Conservation (phyloP, 2,113 vertebrate species). For the Nannobrachium achirus region DNA sequence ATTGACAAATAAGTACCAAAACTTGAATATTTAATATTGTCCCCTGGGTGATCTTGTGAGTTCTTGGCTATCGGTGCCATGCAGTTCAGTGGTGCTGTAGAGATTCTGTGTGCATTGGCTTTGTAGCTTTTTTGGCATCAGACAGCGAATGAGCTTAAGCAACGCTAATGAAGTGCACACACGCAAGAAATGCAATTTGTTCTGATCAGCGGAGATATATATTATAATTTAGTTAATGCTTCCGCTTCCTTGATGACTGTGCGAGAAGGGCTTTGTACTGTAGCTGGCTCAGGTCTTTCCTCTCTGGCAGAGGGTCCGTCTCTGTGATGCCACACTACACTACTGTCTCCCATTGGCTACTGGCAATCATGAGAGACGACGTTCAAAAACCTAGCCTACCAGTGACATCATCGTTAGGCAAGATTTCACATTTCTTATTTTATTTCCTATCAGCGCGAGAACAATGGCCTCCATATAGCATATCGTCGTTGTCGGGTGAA, state of each 20-base stretch:
- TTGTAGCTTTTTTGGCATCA: conserved; percentile 19
- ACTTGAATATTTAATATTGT: not conserved
- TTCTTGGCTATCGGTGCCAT: conserved; percentile 4
- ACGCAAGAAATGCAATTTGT: not conserved
- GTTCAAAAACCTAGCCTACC: too few relatives aligned
- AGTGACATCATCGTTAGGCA: too few relatives aligned
- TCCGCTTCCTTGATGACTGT: conserved; percentile 39
- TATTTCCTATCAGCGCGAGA: too few relatives aligned
- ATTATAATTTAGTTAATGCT: conserved; percentile 22
- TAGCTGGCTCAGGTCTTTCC: not conserved
- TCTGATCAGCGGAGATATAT: conserved; percentile 2
- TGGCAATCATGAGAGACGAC: not conserved
- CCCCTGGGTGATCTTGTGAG: not conserved
- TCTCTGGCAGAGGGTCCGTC: conserved; percentile 18
- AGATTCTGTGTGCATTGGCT: conserved; percentile 44
- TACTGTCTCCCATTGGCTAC: conserved; percentile 30
- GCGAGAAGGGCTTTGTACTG: conserved; percentile 20
- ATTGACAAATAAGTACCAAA: too few relatives aligned
- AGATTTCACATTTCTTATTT: too few relatives aligned
- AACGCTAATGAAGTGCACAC: not conserved
- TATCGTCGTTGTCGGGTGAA: too few relatives aligned
- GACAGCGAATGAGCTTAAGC: conserved; percentile 1
- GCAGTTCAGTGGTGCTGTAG: conserved; percentile 61
- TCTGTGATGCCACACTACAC: not conserved
- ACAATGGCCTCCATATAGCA: too few relatives aligned